phyloP scores from a whole-genome alignment of 2,888 invertebrate species.

The Leptopterna dolabrata region DNA sequence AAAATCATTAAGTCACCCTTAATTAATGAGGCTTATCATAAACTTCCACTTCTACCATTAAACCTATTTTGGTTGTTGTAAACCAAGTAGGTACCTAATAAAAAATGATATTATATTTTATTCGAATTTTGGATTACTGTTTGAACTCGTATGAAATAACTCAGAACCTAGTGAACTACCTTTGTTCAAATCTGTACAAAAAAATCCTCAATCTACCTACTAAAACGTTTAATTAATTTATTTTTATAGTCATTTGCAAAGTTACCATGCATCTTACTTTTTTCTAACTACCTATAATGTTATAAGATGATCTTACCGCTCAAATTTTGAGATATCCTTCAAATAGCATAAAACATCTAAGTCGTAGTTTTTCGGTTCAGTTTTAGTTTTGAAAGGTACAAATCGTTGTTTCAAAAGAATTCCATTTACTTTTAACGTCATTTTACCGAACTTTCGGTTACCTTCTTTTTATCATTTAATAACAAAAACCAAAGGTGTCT shows the following conservation, averaged over 20 bases:
- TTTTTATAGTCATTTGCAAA: neutral
- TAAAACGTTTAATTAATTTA: neutral
- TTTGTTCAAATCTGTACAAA: neutral
- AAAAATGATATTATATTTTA: no score
- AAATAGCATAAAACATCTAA: neutral
- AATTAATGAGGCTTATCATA: no score
- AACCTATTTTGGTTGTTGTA: no score
- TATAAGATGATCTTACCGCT: neutral
- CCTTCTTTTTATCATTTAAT: neutral
- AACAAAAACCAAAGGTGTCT: conserved; percentile 20
- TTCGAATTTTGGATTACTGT: no score
- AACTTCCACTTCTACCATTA: no score
- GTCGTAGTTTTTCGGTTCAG: neutral
- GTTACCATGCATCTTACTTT: neutral
- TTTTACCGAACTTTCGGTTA: no score
- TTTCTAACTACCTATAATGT: neutral
- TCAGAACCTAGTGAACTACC: no score
- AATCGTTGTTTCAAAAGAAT: neutral
- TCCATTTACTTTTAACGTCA: no score
- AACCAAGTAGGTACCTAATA: no score
- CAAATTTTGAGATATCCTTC: neutral
- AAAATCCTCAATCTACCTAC: neutral
- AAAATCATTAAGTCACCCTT: no score
- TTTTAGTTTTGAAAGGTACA: neutral
- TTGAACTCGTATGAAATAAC: no score